Evolutionary conservation across 2,113 vertebrate species (phyloP).

Genomic region (Sciurus niger): DNA sequence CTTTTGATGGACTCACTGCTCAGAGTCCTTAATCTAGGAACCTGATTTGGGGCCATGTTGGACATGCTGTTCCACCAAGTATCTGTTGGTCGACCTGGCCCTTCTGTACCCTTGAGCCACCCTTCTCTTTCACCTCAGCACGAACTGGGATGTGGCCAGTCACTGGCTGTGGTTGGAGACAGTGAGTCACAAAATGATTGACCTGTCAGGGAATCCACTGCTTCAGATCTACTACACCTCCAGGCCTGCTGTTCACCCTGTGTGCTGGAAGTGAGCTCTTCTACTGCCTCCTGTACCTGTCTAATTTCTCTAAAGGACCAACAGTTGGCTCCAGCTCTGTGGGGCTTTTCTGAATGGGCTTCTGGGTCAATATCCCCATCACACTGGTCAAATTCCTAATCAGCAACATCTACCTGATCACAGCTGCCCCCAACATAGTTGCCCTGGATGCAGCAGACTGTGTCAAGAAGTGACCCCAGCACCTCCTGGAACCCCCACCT

Average conservation of each 20-base stretch:
- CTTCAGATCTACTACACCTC: conserved; percentile 94
- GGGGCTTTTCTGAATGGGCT: conserved; percentile 87
- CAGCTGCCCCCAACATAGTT: conserved; percentile 93
- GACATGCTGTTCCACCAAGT: conserved; percentile 97
- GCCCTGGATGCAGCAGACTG: conserved; percentile 92
- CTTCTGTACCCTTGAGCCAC: conserved; percentile 93
- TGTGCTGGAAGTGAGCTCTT: conserved; percentile 95
- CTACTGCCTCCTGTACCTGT: conserved; percentile 93
- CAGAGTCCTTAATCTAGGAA: conserved; percentile 93
- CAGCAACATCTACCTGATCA: conserved; percentile 92
- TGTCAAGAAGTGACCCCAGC: conserved; percentile 76
- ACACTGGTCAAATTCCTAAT: conserved; percentile 91
- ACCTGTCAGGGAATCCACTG: conserved; percentile 92
- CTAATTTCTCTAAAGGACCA: conserved; percentile 91
- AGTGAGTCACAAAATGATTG: conserved; percentile 94
- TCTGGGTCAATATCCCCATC: conserved; percentile 89
- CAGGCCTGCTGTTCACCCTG: conserved; percentile 93
- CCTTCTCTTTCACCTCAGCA: conserved; percentile 94
- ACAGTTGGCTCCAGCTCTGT: conserved; percentile 82
- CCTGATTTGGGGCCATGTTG: conserved; percentile 95
- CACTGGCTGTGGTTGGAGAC: conserved; percentile 94
- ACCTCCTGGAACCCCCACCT: neutral
- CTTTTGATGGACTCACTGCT: conserved; percentile 94
- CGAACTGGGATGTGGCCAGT: conserved; percentile 94
- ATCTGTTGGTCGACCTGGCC: conserved; percentile 94